Conservation (phyloP, 2,797 vertebrate species). For the Sternotherus odoratus region DNA sequence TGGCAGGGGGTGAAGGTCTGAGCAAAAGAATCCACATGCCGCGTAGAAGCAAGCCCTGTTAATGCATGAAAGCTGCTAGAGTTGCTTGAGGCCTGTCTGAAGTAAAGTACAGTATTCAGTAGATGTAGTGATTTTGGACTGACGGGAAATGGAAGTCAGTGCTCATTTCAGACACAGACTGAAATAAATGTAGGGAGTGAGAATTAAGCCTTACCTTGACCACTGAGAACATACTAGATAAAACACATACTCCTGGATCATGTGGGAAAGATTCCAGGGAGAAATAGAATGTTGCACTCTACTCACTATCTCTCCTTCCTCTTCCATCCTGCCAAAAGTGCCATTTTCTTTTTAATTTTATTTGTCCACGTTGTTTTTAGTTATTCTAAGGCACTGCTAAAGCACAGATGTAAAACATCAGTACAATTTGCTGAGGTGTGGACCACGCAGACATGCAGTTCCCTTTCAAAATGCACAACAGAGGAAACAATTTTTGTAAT, state of each 20-base stretch:
- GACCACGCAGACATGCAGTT: constrained; percentile 63
- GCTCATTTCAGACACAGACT: background rate
- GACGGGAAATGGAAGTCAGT: background rate
- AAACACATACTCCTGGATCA: constrained; percentile 2
- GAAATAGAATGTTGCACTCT: background rate
- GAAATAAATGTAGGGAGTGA: background rate
- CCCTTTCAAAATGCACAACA: constrained; percentile 40
- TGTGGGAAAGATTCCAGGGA: background rate
- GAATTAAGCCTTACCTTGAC: background rate
- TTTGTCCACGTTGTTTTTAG: constrained; percentile 45
- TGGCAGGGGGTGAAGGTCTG: background rate
- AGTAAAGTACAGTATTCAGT: background rate
- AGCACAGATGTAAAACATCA: constrained; percentile 44
- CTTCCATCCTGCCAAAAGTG: constrained; percentile 47
- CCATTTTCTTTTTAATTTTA: constrained; percentile 64
- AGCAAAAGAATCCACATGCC: background rate
- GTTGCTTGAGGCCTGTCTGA: background rate
- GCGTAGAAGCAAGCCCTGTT: background rate
- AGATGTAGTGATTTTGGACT: constrained; percentile 2
- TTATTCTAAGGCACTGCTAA: constrained; percentile 24
- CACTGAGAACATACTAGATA: background rate
- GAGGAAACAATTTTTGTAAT: constrained; percentile 48
- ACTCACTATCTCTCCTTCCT: background rate
- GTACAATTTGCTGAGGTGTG: constrained; percentile 6
- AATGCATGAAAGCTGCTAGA: background rate